Percentiles rank a stretch among this genome's conserved stretches.
These are phyloP conservation scores for Dryadula phaetusa DNA, from an alignment of 2,888 invertebrate genomes.

Conservation along the genomic window DNA sequence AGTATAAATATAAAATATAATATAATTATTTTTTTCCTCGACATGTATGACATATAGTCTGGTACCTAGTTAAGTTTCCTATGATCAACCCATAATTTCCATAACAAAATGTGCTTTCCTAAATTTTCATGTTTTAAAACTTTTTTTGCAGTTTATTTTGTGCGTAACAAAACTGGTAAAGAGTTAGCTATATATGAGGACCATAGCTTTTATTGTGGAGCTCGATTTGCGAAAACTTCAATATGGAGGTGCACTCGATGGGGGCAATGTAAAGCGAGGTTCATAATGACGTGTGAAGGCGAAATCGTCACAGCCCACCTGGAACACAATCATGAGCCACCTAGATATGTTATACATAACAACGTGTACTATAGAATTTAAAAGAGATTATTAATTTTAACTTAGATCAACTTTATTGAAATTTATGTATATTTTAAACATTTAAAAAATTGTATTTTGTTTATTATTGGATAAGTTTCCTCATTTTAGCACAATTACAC, in stretches of 20 bases:
- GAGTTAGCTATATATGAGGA: constrained; percentile 50
- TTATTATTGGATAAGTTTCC: too few species aligned
- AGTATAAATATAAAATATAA: neutral
- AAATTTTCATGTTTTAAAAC: neutral
- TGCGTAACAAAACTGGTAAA: constrained; percentile 49
- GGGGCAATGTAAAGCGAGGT: constrained; percentile 48
- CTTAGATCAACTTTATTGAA: too few species aligned
- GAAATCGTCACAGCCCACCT: constrained; percentile 39
- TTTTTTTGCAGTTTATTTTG: constrained; percentile 49
- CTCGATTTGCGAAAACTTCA: constrained; percentile 38
- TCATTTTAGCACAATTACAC: too few species aligned
- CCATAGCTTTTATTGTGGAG: constrained; percentile 52
- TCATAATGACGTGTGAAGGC: constrained; percentile 43
- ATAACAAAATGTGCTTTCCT: neutral
- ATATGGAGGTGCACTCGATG: constrained; percentile 52
- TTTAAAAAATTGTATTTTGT: too few species aligned
- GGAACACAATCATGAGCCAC: constrained; percentile 47
- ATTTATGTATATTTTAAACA: too few species aligned
- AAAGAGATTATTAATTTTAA: too few species aligned
- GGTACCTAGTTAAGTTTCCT: too few species aligned
- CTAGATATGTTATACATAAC: constrained; percentile 45
- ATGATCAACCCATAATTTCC: too few species aligned
- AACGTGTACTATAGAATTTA: constrained; percentile 24
- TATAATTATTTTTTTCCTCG: neutral
- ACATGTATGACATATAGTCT: too few species aligned